Base-by-base conservation (phyloP, 2,797 vertebrate genomes). In the Buphagus erythrorhynchus region DNA sequence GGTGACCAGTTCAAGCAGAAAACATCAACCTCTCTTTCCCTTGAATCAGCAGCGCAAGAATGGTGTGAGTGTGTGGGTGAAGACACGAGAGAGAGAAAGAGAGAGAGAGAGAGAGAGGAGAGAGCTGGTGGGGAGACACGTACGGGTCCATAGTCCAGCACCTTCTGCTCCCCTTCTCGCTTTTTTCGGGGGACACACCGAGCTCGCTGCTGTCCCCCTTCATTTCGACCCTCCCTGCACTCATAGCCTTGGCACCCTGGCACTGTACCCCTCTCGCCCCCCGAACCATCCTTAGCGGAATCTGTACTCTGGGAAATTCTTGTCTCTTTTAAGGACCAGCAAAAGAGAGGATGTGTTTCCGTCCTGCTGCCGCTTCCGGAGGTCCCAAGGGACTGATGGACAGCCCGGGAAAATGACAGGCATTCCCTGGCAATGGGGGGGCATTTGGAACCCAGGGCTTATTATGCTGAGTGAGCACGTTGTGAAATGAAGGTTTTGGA, bases 21-120 rank as follows among this genome's bases (percentile, higher is more conserved):
- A 92, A 59, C 73, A 66, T 33, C 87, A 83, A 22, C 40, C 5
- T 81, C 67, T 95, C 87, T 95, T 96, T 96, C 96, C 96, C 42
- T 69, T 91, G 66, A 93, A 91, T 96, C 96, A 97, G 95, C 96
- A 95, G 67, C 21, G 16, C 2, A 54, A 95, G 46, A 77, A 69
- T 90, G 96, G 93, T 91, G 88, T 96, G 93, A 96, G 91, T 12
- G 91, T 61, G 96, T 94, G 96, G 95, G 96, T 90, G 93, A 88
- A 78, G 74, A 31, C 0, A 31, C 0, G 6, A 92, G 73, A 51
- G 9, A 59, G 11, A 51, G n/a, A 76, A 43, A 77, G 6, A 90
- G 73, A 49, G 11, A 59, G 7, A 62, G n/a, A 77, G 48, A 77
- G 69, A 73, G 33, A 62, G 54, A 13, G 43, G 52, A 65, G 31